phyloP scores from a whole-genome alignment of 2,113 vertebrate genomes.

The Crotophaga sulcirostris region DNA sequence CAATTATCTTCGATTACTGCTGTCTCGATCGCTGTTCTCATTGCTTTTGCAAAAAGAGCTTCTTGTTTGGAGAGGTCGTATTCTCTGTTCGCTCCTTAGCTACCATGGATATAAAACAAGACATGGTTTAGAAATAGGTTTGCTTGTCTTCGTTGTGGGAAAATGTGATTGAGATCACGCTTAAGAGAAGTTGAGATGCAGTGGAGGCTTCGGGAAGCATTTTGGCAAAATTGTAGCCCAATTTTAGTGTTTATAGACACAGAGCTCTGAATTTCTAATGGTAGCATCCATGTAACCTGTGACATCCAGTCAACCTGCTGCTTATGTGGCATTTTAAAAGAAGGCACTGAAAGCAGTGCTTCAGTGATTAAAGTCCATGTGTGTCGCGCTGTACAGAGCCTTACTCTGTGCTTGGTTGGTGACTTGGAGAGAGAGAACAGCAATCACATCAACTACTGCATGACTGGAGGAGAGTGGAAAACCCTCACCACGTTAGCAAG shows the following conservation, averaged over 20 bases:
- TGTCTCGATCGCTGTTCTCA: background rate
- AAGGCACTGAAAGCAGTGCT: background rate
- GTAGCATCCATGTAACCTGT: background rate
- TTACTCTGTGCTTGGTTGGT: background rate
- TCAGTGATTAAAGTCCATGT: background rate
- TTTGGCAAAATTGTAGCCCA: background rate
- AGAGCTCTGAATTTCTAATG: background rate
- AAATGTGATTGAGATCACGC: background rate
- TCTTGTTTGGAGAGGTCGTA: background rate
- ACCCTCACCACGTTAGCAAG: background rate
- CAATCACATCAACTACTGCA: background rate
- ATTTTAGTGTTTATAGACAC: background rate
- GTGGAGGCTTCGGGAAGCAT: background rate
- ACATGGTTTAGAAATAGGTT: fast-evolving
- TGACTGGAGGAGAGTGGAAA: background rate
- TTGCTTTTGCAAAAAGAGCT: background rate
- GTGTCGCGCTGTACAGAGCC: background rate
- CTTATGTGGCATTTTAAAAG: background rate
- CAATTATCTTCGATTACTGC: background rate
- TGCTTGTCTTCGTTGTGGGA: background rate
- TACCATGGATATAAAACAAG: background rate
- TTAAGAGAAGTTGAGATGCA: conserved; percentile 9
- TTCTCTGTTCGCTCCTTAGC: background rate
- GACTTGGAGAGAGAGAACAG: background rate
- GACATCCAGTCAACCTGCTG: background rate